A percentile compares a stretch with the other conserved stretches of the same genome.
Conservation (phyloP, 2,113 vertebrate genomes). For the Chaenogobius annularis region DNA sequence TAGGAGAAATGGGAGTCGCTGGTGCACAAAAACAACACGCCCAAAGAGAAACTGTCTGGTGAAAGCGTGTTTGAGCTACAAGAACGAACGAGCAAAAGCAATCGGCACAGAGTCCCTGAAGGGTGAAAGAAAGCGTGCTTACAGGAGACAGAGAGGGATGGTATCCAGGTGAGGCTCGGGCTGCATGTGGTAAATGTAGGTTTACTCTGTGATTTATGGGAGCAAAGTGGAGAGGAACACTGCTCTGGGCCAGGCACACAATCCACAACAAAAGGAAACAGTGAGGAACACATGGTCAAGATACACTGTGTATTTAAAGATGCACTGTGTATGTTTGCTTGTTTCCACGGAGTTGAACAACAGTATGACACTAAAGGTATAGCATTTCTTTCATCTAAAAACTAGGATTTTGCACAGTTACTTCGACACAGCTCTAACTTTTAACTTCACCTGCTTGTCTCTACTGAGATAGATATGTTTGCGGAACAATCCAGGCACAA, state of each 20-base stretch:
- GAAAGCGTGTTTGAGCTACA: constrained; percentile 12
- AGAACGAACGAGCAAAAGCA: constrained; percentile 27
- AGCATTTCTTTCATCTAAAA: no score
- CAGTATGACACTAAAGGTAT: no score
- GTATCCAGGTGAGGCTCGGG: constrained; percentile 33
- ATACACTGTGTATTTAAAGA: neutral
- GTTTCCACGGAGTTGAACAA: no score
- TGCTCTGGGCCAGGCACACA: constrained; percentile 24
- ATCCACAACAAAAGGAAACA: neutral
- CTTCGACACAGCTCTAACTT: no score
- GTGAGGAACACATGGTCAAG: neutral
- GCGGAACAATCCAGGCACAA: neutral
- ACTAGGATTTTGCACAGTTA: no score
- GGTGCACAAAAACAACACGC: neutral
- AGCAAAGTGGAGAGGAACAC: constrained; percentile 17
- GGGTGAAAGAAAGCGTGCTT: constrained; percentile 30
- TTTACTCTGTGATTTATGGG: constrained; percentile 46
- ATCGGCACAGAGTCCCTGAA: constrained; percentile 27
- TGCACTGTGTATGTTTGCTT: no score
- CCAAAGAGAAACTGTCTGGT: neutral
- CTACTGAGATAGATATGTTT: no score
- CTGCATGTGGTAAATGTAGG: constrained; percentile 34
- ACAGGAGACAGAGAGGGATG: constrained; percentile 33
- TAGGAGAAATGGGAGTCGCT: constrained; percentile 17
- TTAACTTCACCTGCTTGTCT: no score